Evolutionary conservation across 2,113 vertebrate species (phyloP).

Genomic region (Marmota monax): DNA sequence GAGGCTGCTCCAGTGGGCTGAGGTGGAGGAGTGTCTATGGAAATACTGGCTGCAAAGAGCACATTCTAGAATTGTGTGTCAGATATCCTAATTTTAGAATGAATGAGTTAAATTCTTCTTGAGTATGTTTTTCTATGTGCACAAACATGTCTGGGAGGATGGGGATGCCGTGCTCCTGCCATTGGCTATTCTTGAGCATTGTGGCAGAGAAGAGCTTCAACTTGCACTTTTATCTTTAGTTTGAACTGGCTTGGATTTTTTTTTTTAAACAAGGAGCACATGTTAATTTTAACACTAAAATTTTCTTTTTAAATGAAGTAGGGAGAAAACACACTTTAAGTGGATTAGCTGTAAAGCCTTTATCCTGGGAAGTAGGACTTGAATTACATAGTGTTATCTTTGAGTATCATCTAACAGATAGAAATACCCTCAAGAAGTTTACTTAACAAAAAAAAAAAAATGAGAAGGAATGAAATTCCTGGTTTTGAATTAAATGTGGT

Average conservation of each 20-base stretch:
- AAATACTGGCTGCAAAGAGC: neutral
- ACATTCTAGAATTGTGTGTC: neutral
- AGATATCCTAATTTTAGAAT: neutral
- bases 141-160: neutral
- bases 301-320: conserved; percentile 14
- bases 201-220: neutral
- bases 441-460: neutral
- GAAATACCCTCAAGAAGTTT: neutral
- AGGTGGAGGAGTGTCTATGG: neutral
- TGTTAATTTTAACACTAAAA: conserved; percentile 17
- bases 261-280: neutral
- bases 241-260: neutral
- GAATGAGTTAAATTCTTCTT: neutral
- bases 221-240: neutral
- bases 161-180: neutral
- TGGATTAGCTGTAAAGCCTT: neutral
- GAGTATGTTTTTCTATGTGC: neutral
- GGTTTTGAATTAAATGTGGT: neutral
- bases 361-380: neutral
- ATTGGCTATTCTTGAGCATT: neutral
- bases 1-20: neutral
- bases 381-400: neutral
- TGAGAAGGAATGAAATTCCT: neutral
- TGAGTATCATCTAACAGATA: neutral
- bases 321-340: conserved; percentile 1